Evolutionary conservation across 2,797 vertebrate genomes (phyloP), one percentile per base, ranked within the genome.

Genomic region (Tangara arthus): DNA sequence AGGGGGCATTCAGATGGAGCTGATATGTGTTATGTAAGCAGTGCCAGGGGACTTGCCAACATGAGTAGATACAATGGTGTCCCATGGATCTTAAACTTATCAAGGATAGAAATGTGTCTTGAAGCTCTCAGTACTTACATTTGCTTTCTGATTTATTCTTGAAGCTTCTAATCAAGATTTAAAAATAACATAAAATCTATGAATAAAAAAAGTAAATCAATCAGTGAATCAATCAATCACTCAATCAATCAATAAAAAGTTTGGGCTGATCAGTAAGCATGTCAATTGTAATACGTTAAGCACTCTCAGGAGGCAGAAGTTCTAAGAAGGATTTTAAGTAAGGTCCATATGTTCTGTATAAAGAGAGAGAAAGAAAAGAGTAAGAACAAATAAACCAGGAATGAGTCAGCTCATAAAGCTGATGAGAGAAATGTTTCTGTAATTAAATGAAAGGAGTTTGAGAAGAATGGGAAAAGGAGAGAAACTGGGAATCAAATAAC

Each of bases 241-340:
- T 50, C 50, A 18, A 28, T 18, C 16, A 53, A 32, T n/a, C 30
- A n/a, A 34, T 56, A 15, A 12, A 44, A 79, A 75, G 2, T 65
- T 79, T 44, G 37, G 24, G 11, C 60, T 70, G 12, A 55, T 60
- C 37, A 72, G 20, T 34, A 56, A 81, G 30, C 34, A 6, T 4
- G 1, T 56, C 0, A 41, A n/a, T 22, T 1, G 0, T 37, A 37
- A 42, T 30, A 56, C 1, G 4, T 22, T 22, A 49, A 80, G 6
- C 10, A 59, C 9, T 59, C 15, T 47, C 24, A 16, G 41, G 47
- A 70, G 14, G 65, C 27, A 78, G 11, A 76, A 73, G 3, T 52
- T 83, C n/a, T 70, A 42, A 47, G n/a, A 66, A 52, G 7, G 6
- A 7, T 52, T 88, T 90, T 66, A 69, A 37, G 27, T 50, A n/a